Evolutionary conservation across 2,113 vertebrate genomes (phyloP).

Genomic region (Clupea harengus): DNA sequence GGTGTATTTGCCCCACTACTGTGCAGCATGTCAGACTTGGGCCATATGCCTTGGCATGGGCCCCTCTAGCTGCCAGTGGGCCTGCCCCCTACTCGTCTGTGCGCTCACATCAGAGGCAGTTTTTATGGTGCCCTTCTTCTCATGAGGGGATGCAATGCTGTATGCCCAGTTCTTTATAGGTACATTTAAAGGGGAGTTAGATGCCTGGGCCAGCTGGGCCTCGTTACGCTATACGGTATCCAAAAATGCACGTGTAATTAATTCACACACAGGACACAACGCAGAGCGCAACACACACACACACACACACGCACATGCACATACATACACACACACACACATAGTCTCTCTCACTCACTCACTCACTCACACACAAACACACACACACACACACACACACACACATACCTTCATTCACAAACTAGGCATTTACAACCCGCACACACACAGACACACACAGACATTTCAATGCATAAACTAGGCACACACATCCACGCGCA

Average conservation of each 20-base stretch:
- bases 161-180: conserved; percentile 78
- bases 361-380: neutral
- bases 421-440: neutral
- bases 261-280: conserved; percentile 73
- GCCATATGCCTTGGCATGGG: neutral
- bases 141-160: conserved; percentile 45
- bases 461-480: no score
- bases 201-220: conserved; percentile 88
- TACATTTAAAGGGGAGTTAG: conserved; percentile 86
- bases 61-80: neutral
- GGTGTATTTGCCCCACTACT: neutral
- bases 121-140: conserved; percentile 53
- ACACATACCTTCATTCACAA: neutral
- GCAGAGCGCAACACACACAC: neutral
- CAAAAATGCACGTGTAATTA: conserved; percentile 94
- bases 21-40: neutral
- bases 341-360: neutral
- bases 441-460: neutral
- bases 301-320: neutral
- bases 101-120: conserved; percentile 50
- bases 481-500: neutral
- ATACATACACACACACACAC: neutral
- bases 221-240: conserved; percentile 88
- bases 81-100: conserved; percentile 31
- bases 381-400: neutral